phyloP scores from a whole-genome alignment of 1,140 invertebrate species.

The Planococcus citri region DNA sequence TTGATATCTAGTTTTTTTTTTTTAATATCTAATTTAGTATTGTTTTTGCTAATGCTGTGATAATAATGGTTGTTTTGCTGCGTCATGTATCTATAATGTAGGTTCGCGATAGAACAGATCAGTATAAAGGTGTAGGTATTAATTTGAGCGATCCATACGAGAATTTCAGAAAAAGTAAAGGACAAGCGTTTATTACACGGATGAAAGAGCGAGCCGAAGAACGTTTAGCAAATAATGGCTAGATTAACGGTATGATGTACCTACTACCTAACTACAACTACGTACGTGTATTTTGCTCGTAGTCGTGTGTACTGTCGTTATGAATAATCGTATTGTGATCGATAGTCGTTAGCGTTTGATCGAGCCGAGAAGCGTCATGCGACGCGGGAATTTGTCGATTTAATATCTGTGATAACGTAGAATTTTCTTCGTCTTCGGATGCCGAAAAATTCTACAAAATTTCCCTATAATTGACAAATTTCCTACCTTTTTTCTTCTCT shows the following conservation, averaged over 20 bases:
- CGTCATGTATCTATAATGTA: slow-evolving; percentile 28
- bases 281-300: no score
- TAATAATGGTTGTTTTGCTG: slow-evolving; percentile 18
- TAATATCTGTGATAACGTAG: neutral
- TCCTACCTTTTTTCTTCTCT: no score
- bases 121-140: slow-evolving; percentile 85
- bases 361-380: no score
- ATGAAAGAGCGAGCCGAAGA: slow-evolving; percentile 89
- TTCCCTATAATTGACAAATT: no score
- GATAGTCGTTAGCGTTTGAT: no score
- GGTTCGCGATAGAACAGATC: slow-evolving; percentile 68
- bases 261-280: no score
- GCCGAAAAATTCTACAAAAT: no score
- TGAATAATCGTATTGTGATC: no score
- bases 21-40: neutral
- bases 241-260: neutral
- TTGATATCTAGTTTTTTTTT: neutral
- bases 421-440: neutral
- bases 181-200: slow-evolving; percentile 86
- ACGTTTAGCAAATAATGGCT: slow-evolving; percentile 32
- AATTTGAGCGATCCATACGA: slow-evolving; percentile 90
- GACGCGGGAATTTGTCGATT: neutral
- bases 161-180: slow-evolving; percentile 92
- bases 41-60: neutral
- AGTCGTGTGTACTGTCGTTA: no score